Evolutionary conservation across 2,113 vertebrate species (phyloP).

Genomic region (Sprattus sprattus): DNA sequence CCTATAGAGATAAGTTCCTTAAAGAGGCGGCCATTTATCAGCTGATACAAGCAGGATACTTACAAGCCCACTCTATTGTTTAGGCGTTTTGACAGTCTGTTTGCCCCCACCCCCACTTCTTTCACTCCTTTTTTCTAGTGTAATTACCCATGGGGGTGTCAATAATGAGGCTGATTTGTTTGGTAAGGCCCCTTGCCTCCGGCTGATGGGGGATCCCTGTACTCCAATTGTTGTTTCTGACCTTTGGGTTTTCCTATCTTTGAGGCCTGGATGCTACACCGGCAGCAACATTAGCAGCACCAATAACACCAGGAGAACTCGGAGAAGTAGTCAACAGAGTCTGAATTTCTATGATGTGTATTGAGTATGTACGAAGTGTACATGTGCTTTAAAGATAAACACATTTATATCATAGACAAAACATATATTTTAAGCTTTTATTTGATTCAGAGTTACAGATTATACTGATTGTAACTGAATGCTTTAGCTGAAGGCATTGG

Average conservation of each 20-base stretch:
- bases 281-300: conserved; percentile 6
- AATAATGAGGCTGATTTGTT: conserved; percentile 51
- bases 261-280: conserved; percentile 14
- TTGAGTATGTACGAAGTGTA: not conserved
- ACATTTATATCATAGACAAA: not conserved
- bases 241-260: conserved; percentile 28
- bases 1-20: conserved; percentile 99
- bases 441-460: too few relatives aligned
- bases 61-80: conserved; percentile 91
- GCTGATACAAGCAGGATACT: conserved; percentile 92
- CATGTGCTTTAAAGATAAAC: not conserved
- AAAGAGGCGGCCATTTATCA: conserved; percentile 99
- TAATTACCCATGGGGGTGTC: conserved; percentile 51
- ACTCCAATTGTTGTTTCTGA: conserved; percentile 32
- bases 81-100: conserved; percentile 84
- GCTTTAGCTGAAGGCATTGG: too few relatives aligned
- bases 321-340: not conserved
- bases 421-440: too few relatives aligned
- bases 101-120: conserved; percentile 46
- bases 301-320: not conserved
- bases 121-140: conserved; percentile 35
- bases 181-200: conserved; percentile 24
- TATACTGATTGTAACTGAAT: too few relatives aligned
- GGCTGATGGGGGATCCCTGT: not conserved
- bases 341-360: not conserved